phyloP scores from a whole-genome alignment of 2,888 invertebrate species.

The Tipula lateralis region DNA sequence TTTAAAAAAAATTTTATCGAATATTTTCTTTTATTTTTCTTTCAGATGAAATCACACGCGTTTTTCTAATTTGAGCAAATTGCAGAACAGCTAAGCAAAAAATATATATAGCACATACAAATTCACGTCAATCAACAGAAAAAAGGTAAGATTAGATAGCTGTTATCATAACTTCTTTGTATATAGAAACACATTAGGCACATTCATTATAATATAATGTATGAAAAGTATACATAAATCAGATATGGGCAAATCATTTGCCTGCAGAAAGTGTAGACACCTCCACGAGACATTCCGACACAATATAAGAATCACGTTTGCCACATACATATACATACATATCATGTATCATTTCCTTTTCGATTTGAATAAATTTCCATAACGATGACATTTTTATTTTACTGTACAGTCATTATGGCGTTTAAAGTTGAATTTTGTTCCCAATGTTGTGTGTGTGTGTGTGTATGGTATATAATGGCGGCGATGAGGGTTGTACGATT shows the following conservation, averaged over 20 bases:
- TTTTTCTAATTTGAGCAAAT: neutral
- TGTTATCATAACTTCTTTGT: neutral
- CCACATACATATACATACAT: neutral
- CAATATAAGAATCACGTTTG: neutral
- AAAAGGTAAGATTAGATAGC: neutral
- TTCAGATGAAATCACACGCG: neutral
- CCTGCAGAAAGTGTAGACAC: neutral
- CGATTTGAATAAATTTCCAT: slow-evolving; percentile 19
- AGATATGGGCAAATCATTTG: neutral
- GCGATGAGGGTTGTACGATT: neutral
- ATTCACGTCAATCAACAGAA: neutral
- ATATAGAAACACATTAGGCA: neutral
- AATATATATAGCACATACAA: neutral
- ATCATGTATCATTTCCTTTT: neutral
- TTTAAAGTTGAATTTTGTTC: neutral
- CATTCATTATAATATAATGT: neutral
- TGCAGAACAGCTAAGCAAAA: neutral
- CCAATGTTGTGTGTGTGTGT: no score
- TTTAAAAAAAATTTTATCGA: neutral
- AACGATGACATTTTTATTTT: neutral
- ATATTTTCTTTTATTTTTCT: neutral
- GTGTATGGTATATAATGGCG: no score
- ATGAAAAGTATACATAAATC: neutral
- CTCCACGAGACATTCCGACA: neutral
- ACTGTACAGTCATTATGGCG: neutral